phyloP scores from a whole-genome alignment of 2,113 vertebrate species.

The Heterocephalus glaber region DNA sequence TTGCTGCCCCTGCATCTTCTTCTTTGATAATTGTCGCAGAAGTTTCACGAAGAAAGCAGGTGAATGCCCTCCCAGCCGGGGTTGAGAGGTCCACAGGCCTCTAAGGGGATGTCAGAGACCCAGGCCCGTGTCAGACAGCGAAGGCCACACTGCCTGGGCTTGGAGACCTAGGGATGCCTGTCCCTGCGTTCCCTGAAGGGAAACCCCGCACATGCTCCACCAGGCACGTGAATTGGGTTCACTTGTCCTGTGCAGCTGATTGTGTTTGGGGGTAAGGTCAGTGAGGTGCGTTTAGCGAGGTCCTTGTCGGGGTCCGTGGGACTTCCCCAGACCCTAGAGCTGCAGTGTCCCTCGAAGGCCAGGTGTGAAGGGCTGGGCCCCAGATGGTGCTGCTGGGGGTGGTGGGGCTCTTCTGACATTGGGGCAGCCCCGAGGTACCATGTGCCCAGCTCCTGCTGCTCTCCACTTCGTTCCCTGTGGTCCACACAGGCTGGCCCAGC shows the following conservation, averaged over 20 bases:
- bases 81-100: no score
- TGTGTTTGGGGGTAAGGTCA: not conserved
- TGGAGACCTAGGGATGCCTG: not conserved
- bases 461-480: no score
- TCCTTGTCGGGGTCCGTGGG: not conserved
- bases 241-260: not conserved
- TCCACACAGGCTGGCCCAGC: no score
- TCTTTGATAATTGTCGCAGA: no score
- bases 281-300: not conserved
- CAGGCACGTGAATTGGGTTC: fast-evolving
- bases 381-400: fast-evolving
- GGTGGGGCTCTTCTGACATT: not conserved
- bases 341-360: not conserved
- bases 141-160: not conserved
- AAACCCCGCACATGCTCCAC: not conserved
- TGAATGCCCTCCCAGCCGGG: no score
- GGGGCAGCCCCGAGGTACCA: not conserved
- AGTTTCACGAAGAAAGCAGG: no score
- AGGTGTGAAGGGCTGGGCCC: not conserved
- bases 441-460: not conserved
- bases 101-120: no score
- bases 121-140: not conserved
- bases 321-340: not conserved
- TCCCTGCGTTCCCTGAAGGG: not conserved
- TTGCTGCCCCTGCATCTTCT: no score